phyloP scores from a whole-genome alignment of 2,113 vertebrate genomes.

The Rostratula benghalensis region DNA sequence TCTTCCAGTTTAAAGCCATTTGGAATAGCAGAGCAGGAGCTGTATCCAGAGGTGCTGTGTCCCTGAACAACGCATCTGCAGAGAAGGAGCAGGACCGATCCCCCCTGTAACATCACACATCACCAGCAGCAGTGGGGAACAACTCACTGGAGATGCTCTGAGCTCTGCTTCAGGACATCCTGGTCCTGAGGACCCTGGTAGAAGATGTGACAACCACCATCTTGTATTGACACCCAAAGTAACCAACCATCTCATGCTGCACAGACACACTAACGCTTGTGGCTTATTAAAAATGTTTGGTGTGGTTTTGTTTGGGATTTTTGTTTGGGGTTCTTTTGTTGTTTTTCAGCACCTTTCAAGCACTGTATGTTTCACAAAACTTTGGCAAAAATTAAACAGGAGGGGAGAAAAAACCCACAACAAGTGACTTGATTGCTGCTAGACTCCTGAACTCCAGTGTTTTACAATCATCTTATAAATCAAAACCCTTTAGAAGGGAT shows the following conservation, averaged over 20 bases:
- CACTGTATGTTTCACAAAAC: neutral
- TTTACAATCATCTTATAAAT: neutral
- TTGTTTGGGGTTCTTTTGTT: neutral
- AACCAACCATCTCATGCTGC: neutral
- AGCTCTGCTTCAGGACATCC: neutral
- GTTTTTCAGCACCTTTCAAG: neutral
- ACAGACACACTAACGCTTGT: neutral
- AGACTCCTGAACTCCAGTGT: neutral
- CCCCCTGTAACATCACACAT: rapidly evolving
- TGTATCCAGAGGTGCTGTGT: neutral
- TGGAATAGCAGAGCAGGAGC: neutral
- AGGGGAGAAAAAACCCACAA: neutral
- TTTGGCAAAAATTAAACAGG: neutral
- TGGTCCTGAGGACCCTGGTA: neutral
- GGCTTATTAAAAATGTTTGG: neutral
- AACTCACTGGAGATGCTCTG: neutral
- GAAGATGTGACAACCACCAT: neutral
- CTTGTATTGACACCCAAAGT: neutral
- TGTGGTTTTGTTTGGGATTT: neutral
- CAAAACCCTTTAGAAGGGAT: neutral
- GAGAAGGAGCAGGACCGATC: rapidly evolving
- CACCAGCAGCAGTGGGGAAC: neutral
- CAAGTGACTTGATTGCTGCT: neutral
- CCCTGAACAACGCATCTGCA: neutral
- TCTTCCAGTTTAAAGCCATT: neutral